Evolutionary conservation across 2,888 invertebrate genomes (phyloP).

Genomic region (Leptopterna dolabrata): DNA sequence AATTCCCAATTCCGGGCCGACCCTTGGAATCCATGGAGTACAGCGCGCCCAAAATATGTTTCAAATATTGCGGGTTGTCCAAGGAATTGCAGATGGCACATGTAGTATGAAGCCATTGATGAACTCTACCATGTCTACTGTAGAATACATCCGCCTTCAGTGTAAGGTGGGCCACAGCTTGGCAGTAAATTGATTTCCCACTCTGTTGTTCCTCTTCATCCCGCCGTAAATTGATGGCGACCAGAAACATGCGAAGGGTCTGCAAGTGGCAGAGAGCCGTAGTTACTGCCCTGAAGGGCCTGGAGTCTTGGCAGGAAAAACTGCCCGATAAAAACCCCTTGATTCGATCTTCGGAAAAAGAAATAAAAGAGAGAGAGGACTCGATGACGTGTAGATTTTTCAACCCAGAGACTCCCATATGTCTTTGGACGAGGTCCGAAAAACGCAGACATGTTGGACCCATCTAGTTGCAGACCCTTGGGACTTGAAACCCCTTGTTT

Average conservation of each 20-base stretch:
- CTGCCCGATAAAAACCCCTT: constrained; percentile 38
- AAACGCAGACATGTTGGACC: background rate
- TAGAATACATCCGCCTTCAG: background rate
- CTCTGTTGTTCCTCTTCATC: constrained; percentile 24
- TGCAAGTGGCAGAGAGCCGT: background rate
- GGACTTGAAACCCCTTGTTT: background rate
- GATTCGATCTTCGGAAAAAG: constrained; percentile 23
- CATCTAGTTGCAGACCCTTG: background rate
- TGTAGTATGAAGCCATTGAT: no score
- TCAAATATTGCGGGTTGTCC: no score
- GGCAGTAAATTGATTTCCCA: background rate
- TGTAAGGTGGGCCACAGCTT: background rate
- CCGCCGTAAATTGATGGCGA: background rate
- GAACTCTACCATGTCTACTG: no score
- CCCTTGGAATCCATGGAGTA: no score
- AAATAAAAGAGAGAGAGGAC: background rate
- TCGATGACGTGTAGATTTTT: constrained; percentile 53
- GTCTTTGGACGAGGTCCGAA: constrained; percentile 8
- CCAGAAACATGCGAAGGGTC: constrained; percentile 6
- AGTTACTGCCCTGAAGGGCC: background rate
- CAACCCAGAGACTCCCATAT: constrained; percentile 22
- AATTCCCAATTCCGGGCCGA: no score
- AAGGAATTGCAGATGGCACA: no score
- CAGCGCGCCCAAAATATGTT: no score
- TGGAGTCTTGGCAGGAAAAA: background rate